A percentile compares a stretch with the other conserved stretches of the same genome.
Conservation (phyloP, 1,140 invertebrate genomes). For the Drosophila nannoptera region DNA sequence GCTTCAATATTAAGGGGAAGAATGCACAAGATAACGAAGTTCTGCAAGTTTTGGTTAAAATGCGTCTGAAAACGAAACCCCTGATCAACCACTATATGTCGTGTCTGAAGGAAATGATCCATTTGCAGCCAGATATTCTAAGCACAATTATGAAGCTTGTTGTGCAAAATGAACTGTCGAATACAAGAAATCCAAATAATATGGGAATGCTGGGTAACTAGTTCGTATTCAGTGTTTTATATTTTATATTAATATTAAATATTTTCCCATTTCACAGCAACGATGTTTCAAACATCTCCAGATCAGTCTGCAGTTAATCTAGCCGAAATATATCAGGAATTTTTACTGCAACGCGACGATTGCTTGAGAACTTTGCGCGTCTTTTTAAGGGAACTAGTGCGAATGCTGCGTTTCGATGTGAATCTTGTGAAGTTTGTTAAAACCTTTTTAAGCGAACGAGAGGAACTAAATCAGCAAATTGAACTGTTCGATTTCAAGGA, state of each 20-base stretch:
- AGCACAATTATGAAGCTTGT: constrained; percentile 93
- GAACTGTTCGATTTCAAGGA: constrained; percentile 86
- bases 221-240: neutral
- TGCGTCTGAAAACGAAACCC: constrained; percentile 95
- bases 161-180: constrained; percentile 96
- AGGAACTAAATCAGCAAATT: constrained; percentile 80
- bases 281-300: constrained; percentile 90
- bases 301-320: constrained; percentile 88
- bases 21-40: constrained; percentile 92
- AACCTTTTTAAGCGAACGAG: constrained; percentile 84
- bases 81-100: constrained; percentile 93
- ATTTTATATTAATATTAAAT: constrained; percentile 7
- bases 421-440: constrained; percentile 86
- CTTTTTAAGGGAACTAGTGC: constrained; percentile 90
- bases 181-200: constrained; percentile 95
- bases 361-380: constrained; percentile 91
- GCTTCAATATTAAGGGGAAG: constrained; percentile 88
- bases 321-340: constrained; percentile 91
- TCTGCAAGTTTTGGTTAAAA: constrained; percentile 92
- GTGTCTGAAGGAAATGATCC: constrained; percentile 86
- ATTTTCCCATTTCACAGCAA: constrained; percentile 82
- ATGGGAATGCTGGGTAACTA: constrained; percentile 82
- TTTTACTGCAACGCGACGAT: constrained; percentile 93
- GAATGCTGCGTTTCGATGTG: constrained; percentile 89
- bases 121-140: constrained; percentile 86